A percentile compares a stretch with the other conserved stretches of the same genome.
Evolutionary conservation across 2,113 vertebrate genomes (phyloP).

Genomic region (Hoplias malabaricus): DNA sequence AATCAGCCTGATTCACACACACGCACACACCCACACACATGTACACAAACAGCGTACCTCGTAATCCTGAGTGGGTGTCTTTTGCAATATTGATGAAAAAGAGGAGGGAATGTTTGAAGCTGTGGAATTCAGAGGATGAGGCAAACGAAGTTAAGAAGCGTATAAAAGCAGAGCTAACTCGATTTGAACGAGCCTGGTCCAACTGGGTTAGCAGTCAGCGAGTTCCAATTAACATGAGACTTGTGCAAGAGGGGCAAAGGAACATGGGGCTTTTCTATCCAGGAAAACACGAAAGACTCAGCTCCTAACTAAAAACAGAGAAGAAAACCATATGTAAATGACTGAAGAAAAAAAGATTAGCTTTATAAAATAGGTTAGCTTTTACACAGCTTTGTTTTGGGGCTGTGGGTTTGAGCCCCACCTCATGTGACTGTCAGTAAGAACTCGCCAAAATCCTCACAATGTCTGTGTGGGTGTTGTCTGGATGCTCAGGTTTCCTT

Average conservation of each 20-base stretch:
- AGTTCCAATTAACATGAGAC: constrained; percentile 20
- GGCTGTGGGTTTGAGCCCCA: no score
- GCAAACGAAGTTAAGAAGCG: constrained; percentile 35
- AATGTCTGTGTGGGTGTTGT: no score
- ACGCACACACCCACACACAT: not conserved
- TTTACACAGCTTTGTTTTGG: no score
- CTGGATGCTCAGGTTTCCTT: no score
- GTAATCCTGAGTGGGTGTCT: constrained; percentile 1
- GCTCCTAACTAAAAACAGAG: not conserved
- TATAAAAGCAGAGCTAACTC: constrained; percentile 39
- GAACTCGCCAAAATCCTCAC: no score
- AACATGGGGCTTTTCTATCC: not conserved
- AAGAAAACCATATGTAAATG: not conserved
- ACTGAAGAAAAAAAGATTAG: not conserved
- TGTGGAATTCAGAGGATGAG: constrained; percentile 15
- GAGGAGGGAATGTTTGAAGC: not conserved
- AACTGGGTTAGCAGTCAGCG: constrained; percentile 45
- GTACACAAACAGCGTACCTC: not conserved
- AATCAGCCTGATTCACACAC: not conserved
- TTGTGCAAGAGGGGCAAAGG: not conserved
- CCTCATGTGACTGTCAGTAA: no score
- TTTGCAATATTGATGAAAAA: not conserved
- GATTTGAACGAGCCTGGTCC: constrained; percentile 39
- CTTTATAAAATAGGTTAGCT: no score
- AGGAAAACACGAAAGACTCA: not conserved